Conservation (phyloP, 2,797 vertebrate species). For the Natrix natrix region DNA sequence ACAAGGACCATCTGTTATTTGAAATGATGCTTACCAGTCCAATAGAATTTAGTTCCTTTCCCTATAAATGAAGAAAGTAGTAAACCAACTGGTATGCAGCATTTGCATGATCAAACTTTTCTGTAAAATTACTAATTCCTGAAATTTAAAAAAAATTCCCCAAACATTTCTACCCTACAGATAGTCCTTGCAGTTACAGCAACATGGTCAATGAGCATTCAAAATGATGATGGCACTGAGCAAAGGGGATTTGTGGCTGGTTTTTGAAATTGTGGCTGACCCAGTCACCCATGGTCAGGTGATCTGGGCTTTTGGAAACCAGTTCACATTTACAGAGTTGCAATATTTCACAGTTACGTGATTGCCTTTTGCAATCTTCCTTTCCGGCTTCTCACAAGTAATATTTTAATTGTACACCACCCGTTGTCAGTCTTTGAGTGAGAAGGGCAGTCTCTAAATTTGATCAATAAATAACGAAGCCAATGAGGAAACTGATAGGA, state of each 20-base stretch:
- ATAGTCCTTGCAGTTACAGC: neutral
- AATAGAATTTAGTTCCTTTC: constrained; percentile 3
- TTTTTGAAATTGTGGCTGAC: neutral
- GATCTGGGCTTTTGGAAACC: neutral
- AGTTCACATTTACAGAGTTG: neutral
- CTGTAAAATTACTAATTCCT: constrained; percentile 6
- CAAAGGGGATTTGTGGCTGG: neutral
- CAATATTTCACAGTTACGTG: neutral
- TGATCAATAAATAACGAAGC: neutral
- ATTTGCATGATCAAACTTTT: constrained; percentile 1
- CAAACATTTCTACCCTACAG: neutral
- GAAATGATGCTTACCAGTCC: neutral
- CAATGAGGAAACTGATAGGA: neutral
- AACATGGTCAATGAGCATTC: neutral
- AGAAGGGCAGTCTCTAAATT: too few relatives aligned
- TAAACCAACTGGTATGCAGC: neutral
- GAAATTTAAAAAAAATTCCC: neutral
- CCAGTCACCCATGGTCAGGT: neutral
- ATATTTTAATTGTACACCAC: too few relatives aligned
- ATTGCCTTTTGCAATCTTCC: neutral
- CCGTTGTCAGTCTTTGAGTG: too few relatives aligned
- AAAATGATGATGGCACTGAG: neutral
- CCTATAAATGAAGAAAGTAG: neutral
- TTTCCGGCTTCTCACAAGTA: neutral
- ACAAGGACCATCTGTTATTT: neutral